phyloP scores from a whole-genome alignment of 2,113 vertebrate species.

The Alethe diademata region DNA sequence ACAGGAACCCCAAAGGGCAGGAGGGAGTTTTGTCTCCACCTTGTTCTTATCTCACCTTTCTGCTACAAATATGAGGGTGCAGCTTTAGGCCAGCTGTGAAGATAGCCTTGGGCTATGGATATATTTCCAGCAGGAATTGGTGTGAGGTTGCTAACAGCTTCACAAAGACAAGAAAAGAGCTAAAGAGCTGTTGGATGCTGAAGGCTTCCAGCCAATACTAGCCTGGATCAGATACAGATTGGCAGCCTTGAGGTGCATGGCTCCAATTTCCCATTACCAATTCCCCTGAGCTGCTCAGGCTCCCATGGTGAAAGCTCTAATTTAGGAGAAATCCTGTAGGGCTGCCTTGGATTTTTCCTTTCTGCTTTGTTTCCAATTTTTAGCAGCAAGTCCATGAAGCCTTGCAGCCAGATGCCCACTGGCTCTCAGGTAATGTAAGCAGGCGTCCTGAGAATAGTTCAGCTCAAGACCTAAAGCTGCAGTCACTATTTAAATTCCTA shows the following conservation, averaged over 20 bases:
- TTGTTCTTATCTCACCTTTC: background rate
- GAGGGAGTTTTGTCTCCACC: background rate
- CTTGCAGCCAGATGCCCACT: background rate
- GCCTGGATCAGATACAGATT: constrained; percentile 33
- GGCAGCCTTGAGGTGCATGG: background rate
- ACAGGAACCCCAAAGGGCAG: background rate
- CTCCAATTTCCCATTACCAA: background rate
- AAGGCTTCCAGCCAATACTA: constrained; percentile 22
- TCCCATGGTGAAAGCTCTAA: constrained; percentile 42
- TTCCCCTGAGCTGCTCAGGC: constrained; percentile 1
- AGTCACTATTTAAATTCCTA: constrained; percentile 3
- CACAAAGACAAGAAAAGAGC: constrained; percentile 53
- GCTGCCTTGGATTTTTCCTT: background rate
- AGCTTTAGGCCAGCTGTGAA: background rate
- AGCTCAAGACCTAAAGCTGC: background rate
- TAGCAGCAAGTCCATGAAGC: background rate
- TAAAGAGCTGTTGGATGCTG: constrained; percentile 46
- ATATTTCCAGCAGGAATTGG: constrained; percentile 39
- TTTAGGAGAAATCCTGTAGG: constrained; percentile 22
- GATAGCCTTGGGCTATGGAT: constrained; percentile 32
- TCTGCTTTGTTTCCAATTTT: constrained; percentile 12
- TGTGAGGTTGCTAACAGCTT: constrained; percentile 20
- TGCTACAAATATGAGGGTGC: background rate
- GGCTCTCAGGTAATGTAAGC: background rate
- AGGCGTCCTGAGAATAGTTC: background rate